A percentile compares a stretch with the other conserved stretches of the same genome.
phyloP scores from a whole-genome alignment of 2,797 vertebrate species.

The Pangasius sanitwongsei region DNA sequence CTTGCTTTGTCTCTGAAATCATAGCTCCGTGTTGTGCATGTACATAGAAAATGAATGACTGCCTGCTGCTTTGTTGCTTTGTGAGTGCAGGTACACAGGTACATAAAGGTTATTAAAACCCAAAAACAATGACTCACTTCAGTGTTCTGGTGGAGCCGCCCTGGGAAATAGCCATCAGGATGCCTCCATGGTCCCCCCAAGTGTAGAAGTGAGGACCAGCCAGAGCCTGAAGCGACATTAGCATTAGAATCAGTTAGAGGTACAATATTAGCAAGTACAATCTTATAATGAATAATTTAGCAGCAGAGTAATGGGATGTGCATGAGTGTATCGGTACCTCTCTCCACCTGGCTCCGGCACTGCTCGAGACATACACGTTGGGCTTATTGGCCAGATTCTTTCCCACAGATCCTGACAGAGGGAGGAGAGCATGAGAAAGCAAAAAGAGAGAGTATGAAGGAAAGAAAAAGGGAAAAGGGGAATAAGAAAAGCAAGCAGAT shows the following conservation, averaged over 20 bases:
- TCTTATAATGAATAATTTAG: not conserved
- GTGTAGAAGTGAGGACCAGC: slow-evolving; percentile 95
- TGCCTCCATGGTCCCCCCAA: slow-evolving; percentile 96
- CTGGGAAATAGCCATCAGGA: slow-evolving; percentile 91
- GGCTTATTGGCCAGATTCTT: slow-evolving; percentile 92
- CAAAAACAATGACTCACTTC: slow-evolving; percentile 79
- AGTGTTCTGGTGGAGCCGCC: slow-evolving; percentile 86
- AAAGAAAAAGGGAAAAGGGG: not conserved
- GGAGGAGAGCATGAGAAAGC: not conserved
- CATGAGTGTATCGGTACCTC: slow-evolving; percentile 80
- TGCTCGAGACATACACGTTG: slow-evolving; percentile 95
- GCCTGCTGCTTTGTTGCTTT: not conserved
- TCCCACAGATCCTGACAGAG: slow-evolving; percentile 85
- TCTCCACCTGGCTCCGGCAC: slow-evolving; percentile 90
- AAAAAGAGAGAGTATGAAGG: not conserved
- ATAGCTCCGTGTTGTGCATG: too few species aligned
- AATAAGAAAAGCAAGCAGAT: not conserved
- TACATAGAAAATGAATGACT: not conserved
- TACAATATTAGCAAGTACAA: not conserved
- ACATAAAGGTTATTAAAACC: not conserved
- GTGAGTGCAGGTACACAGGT: not conserved
- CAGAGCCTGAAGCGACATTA: slow-evolving; percentile 77
- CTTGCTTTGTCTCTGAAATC: not conserved
- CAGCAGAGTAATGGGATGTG: not conserved
- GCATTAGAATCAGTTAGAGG: not conserved